phyloP scores from a whole-genome alignment of 2,888 invertebrate species.

The Carpatolechia fugitivella region DNA sequence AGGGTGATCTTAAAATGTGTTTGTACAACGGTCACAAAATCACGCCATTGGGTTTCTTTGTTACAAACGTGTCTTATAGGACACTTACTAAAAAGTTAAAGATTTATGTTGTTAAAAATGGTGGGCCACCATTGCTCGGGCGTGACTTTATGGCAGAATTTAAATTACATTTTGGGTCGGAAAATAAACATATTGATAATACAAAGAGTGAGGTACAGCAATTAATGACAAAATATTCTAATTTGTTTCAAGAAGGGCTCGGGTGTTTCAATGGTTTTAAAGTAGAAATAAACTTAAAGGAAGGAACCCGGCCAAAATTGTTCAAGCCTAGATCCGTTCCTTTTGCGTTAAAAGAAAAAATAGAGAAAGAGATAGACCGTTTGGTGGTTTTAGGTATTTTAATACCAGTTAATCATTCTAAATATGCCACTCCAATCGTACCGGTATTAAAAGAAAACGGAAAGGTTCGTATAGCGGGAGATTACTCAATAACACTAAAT shows the following conservation, averaged over 20 bases:
- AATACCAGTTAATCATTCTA: constrained; percentile 22
- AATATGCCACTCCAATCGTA: constrained; percentile 28
- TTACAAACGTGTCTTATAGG: too few species aligned
- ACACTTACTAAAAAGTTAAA: neutral
- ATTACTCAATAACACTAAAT: constrained; percentile 28
- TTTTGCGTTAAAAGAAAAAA: constrained; percentile 29
- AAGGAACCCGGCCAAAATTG: constrained; percentile 4
- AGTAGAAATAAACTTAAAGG: neutral
- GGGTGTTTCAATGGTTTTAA: constrained; percentile 16
- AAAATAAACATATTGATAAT: neutral
- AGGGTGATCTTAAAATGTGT: neutral
- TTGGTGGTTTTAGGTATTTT: constrained; percentile 27
- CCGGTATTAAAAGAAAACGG: constrained; percentile 25
- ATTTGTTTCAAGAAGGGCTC: neutral
- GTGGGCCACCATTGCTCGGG: neutral
- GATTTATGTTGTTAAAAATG: neutral
- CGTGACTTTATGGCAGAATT: neutral
- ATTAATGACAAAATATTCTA: neutral
- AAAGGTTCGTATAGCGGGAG: constrained; percentile 20
- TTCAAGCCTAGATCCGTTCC: constrained; percentile 31
- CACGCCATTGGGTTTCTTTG: neutral
- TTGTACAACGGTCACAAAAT: neutral
- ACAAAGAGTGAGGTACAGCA: neutral
- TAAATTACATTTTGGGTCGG: neutral
- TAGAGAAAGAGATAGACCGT: constrained; percentile 29